A percentile compares a stretch with the other conserved stretches of the same genome.
Conservation (phyloP, 2,113 vertebrate genomes). For the Panthera tigris region DNA sequence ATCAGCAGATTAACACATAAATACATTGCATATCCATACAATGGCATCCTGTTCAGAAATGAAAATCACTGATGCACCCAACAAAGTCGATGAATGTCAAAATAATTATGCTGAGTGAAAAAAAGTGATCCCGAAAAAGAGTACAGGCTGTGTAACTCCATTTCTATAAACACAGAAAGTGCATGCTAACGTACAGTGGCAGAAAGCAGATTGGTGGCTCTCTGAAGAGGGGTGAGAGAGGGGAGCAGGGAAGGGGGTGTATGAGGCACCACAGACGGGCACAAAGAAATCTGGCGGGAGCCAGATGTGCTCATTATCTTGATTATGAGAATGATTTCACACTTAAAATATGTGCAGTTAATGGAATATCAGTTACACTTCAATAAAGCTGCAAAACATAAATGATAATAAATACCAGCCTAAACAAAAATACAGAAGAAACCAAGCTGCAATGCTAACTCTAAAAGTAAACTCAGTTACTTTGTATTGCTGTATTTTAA, state of each 20-base stretch:
- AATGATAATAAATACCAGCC: background rate
- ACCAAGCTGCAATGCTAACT: background rate
- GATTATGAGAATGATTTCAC: background rate
- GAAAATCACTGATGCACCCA: background rate
- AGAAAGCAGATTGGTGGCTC: too few species aligned
- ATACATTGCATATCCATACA: background rate
- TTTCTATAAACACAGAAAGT: background rate
- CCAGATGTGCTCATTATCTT: background rate
- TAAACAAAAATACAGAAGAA: background rate
- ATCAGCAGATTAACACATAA: background rate
- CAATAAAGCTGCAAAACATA: background rate
- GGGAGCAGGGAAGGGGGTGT: too few species aligned
- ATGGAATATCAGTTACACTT: background rate
- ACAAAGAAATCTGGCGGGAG: background rate
- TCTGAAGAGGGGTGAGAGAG: background rate
- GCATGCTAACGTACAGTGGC: background rate
- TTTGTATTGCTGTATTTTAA: background rate
- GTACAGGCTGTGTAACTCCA: background rate
- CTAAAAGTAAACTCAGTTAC: background rate
- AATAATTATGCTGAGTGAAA: background rate
- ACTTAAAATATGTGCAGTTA: background rate
- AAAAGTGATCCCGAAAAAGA: background rate
- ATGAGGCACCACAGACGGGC: fast-evolving
- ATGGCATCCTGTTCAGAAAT: background rate
- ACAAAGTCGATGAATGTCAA: background rate